phyloP scores from a whole-genome alignment of 1,140 invertebrate species.

The Papilio polyxenes region DNA sequence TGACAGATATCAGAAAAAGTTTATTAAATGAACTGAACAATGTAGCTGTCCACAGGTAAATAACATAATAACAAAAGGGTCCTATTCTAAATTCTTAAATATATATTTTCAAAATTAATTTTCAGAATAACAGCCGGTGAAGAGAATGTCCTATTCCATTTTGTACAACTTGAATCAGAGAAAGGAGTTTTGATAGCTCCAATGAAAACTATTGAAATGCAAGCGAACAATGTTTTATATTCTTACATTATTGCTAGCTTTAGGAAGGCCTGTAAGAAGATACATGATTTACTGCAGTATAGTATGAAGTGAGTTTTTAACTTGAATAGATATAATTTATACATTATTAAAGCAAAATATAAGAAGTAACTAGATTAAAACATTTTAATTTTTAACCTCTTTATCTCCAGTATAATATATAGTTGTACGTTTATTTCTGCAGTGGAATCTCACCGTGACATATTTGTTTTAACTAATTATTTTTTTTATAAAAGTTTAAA shows the following conservation, averaged over 20 bases:
- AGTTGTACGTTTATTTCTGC: too few relatives aligned
- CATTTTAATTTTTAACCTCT: too few relatives aligned
- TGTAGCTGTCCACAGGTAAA: slow-evolving; percentile 73
- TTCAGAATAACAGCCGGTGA: slow-evolving; percentile 83
- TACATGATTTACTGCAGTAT: slow-evolving; percentile 86
- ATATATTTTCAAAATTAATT: slow-evolving; percentile 35
- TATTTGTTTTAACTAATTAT: too few relatives aligned
- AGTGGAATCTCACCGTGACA: too few relatives aligned
- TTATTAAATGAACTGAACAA: slow-evolving; percentile 87
- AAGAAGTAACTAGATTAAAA: too few relatives aligned
- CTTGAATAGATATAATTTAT: too few relatives aligned
- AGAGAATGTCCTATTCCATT: slow-evolving; percentile 86
- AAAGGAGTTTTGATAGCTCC: slow-evolving; percentile 85
- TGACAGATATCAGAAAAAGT: slow-evolving; percentile 86
- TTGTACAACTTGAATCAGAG: slow-evolving; percentile 84
- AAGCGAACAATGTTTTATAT: slow-evolving; percentile 76
- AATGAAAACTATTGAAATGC: slow-evolving; percentile 74
- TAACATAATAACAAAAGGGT: slow-evolving; percentile 8
- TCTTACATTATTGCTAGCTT: slow-evolving; percentile 85
- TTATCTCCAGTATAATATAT: too few relatives aligned
- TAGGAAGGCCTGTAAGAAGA: slow-evolving; percentile 84
- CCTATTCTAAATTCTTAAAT: neutral
- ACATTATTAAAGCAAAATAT: too few relatives aligned
- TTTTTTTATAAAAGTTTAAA: too few relatives aligned
- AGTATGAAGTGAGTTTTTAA: slow-evolving; percentile 82